Conservation (phyloP, 1,140 invertebrate species). For the Drosophila mayri region DNA sequence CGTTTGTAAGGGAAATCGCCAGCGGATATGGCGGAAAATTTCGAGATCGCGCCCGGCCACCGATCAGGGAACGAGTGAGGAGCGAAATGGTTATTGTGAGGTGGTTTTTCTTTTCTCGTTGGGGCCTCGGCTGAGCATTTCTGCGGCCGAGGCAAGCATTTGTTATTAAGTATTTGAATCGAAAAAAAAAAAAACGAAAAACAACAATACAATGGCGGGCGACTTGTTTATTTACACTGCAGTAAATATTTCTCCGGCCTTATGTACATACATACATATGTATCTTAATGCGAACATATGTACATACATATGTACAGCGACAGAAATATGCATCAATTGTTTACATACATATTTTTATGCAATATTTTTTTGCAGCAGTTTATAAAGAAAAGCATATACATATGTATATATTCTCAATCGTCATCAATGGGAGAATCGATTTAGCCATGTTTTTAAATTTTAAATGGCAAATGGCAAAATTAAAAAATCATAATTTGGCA, state of each 20-base stretch:
- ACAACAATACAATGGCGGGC: slow-evolving; percentile 33
- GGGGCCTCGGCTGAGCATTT: slow-evolving; percentile 35
- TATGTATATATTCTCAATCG: no score
- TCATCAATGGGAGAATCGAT: no score
- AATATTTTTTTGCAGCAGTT: slow-evolving; percentile 8
- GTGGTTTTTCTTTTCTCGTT: slow-evolving; percentile 26
- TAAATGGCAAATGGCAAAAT: no score
- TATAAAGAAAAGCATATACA: background rate
- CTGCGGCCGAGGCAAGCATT: slow-evolving; percentile 49
- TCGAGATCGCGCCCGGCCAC: slow-evolving; percentile 35
- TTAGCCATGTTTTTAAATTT: no score
- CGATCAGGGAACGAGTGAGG: slow-evolving; percentile 56
- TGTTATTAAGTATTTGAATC: slow-evolving; percentile 62
- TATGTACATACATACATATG: background rate
- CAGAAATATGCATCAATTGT: slow-evolving; percentile 31
- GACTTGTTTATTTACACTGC: slow-evolving; percentile 45
- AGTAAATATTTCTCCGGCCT: slow-evolving; percentile 37
- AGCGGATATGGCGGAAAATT: slow-evolving; percentile 17
- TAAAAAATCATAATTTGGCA: no score
- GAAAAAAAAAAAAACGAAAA: slow-evolving; percentile 27
- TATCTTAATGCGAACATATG: slow-evolving; percentile 5
- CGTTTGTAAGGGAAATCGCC: slow-evolving; percentile 6
- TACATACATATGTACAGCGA: background rate
- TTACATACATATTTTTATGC: slow-evolving; percentile 27
- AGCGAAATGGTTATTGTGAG: slow-evolving; percentile 33